These are phyloP conservation scores for Macrosteles quadrilineatus DNA, from an alignment of 1,140 invertebrate genomes.

Conservation along the genomic window DNA sequence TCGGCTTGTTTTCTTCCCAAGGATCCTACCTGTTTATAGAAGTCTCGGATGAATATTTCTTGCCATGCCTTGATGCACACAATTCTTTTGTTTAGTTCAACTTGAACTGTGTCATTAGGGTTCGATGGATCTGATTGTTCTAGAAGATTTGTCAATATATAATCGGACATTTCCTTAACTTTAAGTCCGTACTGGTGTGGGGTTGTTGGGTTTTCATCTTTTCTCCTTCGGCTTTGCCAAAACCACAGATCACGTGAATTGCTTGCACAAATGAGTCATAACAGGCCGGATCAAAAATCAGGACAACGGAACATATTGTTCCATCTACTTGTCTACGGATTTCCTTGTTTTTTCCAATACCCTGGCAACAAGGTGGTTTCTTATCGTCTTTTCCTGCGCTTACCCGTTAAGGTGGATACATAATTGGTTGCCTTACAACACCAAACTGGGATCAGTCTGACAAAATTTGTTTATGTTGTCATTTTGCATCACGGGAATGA, in stretches of 20 bases:
- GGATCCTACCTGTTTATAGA: not conserved
- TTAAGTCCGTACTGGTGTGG: slow-evolving; percentile 21
- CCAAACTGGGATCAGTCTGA: no score
- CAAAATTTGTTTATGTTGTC: no score
- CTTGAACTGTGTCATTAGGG: not conserved
- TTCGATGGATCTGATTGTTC: not conserved
- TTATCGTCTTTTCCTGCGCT: not conserved
- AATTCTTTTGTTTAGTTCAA: no score
- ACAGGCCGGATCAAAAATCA: not conserved
- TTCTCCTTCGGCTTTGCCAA: slow-evolving; percentile 16
- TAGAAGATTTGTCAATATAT: not conserved
- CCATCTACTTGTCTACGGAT: no score
- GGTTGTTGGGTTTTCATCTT: not conserved
- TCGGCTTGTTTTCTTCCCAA: not conserved
- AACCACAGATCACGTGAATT: slow-evolving; percentile 6
- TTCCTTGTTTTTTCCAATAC: not conserved
- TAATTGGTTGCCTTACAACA: no score
- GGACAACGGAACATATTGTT: not conserved
- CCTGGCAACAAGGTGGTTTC: not conserved
- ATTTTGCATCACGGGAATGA: no score
- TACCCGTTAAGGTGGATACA: no score
- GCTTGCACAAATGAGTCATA: not conserved
- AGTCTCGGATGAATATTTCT: not conserved
- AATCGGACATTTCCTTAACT: not conserved
- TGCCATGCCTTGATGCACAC: not conserved